Base-by-base conservation (phyloP, 2,888 invertebrate genomes). In the Oscheius sp. region DNA sequence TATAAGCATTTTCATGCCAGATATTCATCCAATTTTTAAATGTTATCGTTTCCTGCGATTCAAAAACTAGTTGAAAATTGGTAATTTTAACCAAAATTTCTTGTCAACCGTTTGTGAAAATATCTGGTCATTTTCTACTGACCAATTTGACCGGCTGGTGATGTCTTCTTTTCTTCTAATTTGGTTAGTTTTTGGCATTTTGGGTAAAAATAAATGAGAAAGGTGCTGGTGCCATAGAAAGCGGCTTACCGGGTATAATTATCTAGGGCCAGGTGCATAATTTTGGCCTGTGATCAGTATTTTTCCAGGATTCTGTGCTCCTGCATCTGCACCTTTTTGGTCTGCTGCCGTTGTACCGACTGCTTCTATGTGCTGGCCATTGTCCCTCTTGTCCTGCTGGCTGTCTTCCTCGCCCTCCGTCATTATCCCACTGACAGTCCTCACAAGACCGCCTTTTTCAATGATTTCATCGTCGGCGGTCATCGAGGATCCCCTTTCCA, bases 401-500 rank as follows among this genome's bases (percentile, higher is more conserved):
- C 18, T 6, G 13, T 52, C 9, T 70, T 70, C 70, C 59, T 70
- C 70, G 27, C 9, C 27, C 29, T 66, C 27, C 49, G 52, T 12
- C 66, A 49, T 6, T 27, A 49, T 27, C 52, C 52, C 52, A 52
- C 16, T 12, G 52, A 29, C 9, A 12, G 25, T 1, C n/a, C 16
- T 56, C 25, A 41, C 16, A 69, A 55, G 56, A 41, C 35, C 1
- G 25, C 25, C 18, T 79, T 79, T 69, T 78, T 81, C 73, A 52
- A 59, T 45, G 72, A 73, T 23, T 76, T 81, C 53, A 59, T 64
- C 21, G 72, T 78, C 25, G 81, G 79, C 12, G 81, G 81, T 3
- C 81, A 81, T 71, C 79, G 81, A n/a, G 81, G 81, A 5, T 78
- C 79, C 3, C 81, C 79, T 0, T 35, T 64, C n/a, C 46, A 56